Percentiles rank a stretch among this genome's conserved stretches.
Conservation (phyloP, 2,797 vertebrate species). For the Cichlasoma orientale region DNA sequence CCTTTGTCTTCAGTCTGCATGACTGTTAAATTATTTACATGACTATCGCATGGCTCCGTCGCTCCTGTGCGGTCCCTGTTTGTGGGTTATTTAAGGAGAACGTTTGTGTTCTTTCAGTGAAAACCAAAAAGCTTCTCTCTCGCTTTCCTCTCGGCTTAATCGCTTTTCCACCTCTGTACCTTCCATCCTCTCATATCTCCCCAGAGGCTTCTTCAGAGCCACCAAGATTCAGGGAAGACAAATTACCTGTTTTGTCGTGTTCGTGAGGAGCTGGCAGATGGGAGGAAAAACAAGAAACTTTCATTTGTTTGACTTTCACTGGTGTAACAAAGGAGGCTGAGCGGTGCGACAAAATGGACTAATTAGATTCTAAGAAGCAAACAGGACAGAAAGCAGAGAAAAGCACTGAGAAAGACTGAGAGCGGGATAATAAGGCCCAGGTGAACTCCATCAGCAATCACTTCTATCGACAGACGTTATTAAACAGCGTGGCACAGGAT, state of each 20-base stretch:
- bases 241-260: not conserved
- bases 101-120: not conserved
- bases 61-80: not conserved
- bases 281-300: not conserved
- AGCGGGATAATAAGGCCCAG: not conserved
- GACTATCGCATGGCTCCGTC: not conserved
- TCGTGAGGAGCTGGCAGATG: not conserved
- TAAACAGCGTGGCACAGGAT: not conserved
- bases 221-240: not conserved
- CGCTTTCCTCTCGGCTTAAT: not conserved
- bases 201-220: not conserved
- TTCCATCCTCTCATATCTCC: not conserved
- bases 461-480: not conserved
- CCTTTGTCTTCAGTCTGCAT: not conserved
- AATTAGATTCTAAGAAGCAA: not conserved
- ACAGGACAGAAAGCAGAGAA: not conserved
- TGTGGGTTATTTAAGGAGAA: not conserved
- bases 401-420: not conserved
- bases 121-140: not conserved
- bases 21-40: conserved; percentile 1
- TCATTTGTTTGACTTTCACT: too few species aligned
- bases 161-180: not conserved
- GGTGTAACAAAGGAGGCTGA: not conserved
- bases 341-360: not conserved
- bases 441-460: not conserved